Evolutionary conservation across 2,113 vertebrate species (phyloP), one percentile per base, ranked within the genome.

Genomic region (Eudorcas thomsonii): DNA sequence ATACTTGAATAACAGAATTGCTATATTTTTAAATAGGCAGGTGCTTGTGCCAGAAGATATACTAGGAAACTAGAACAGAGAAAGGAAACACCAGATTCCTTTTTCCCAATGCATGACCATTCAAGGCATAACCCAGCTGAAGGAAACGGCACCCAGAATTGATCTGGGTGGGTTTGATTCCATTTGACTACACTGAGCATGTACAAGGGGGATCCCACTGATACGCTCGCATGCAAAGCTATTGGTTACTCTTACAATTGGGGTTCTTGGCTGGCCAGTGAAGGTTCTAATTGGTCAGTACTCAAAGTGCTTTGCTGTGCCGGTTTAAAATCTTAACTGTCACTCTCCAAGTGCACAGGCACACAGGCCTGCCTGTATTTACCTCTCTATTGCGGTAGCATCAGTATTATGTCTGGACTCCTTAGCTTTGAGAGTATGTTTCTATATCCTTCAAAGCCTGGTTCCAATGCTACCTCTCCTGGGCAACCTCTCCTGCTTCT

Each of bases 301-400:
- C 26, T 71, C 45, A 88, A 81, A 60, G 43, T 45, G 14, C 55
- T 43, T 71, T 77, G 30, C 33, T 59, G 13, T 67, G 30, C 12
- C 43, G 59, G 10, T 89, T 59, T 84, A 39, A 88, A 91, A 39
- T 86, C 77, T 89, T 55, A 23, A 92, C 48, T 62, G 0, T 78
- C 19, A 39, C 59, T 23, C 30, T 60, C 57, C 62, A 16, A 87
- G 94, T 77, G 85, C 62, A 60, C 59, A 14, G n/a, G 17, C 28
- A 12, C 5, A 26, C 6, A 7, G 1, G 3, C 2, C 39, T 36
- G 25, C 48, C 39, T 2, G 2, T 2, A 2, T 0, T 23, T n/a
- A 33, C 28, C 55, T 15, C 67, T 86, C 81, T 74, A 88, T 50
- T 71, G 94, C 16, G 25, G 39, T 0, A 30, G 60, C 36, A 0